Evolutionary conservation across 2,797 vertebrate genomes (phyloP).

Genomic region (Crocidura indochinensis): DNA sequence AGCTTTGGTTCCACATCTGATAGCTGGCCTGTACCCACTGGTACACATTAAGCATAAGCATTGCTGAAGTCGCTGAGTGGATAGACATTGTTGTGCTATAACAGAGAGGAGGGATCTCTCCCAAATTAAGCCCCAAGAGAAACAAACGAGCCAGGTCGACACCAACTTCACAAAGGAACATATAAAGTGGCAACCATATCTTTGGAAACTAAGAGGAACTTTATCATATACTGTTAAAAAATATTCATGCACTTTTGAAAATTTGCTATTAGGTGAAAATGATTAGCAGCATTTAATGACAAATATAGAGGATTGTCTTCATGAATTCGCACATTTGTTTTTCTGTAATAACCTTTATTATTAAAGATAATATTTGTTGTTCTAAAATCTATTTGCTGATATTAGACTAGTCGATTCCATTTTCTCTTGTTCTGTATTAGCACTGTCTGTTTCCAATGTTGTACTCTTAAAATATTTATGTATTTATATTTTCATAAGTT

Average conservation of each 20-base stretch:
- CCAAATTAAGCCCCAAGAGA: neutral
- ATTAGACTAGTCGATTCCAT: neutral
- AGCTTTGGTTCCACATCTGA: neutral
- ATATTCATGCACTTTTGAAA: neutral
- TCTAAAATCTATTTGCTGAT: slow-evolving; percentile 8
- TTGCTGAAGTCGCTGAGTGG: neutral
- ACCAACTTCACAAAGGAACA: neutral
- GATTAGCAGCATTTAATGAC: neutral
- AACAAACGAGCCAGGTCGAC: neutral
- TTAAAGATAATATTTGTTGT: neutral
- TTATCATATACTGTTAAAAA: neutral
- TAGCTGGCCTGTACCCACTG: neutral
- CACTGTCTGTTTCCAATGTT: neutral
- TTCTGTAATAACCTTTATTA: neutral
- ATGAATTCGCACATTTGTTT: neutral
- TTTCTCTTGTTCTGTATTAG: neutral
- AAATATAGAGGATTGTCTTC: neutral
- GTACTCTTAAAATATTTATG: neutral
- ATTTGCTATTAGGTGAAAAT: neutral
- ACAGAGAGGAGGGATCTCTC: neutral
- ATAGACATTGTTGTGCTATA: neutral
- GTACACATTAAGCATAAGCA: neutral
- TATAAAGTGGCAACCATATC: neutral
- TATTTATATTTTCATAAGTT: slow-evolving; percentile 1
- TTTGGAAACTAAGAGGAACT: neutral